These are phyloP conservation scores for Propithecus perrieri DNA, from an alignment of 2,797 vertebrate species.

Conservation along the genomic window DNA sequence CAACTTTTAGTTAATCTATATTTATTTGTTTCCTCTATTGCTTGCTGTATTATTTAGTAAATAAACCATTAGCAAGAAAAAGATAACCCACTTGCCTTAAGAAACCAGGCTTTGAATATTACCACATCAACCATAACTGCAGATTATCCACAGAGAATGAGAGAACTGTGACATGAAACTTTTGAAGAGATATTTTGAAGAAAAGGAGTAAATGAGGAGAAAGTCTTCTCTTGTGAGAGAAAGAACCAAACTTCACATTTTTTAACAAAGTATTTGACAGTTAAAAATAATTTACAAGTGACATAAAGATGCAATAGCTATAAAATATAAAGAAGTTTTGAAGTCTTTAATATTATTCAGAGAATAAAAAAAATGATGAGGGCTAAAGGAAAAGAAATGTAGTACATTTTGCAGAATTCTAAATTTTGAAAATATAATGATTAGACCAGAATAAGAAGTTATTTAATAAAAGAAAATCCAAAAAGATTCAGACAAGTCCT, in stretches of 20 bases:
- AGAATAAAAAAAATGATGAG: neutral
- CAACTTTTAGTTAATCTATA: conserved; percentile 47
- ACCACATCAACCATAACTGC: neutral
- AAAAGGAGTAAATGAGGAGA: neutral
- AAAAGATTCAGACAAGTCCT: neutral
- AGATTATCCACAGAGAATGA: neutral
- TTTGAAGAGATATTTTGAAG: neutral
- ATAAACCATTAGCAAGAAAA: conserved; percentile 34
- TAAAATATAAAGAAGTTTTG: neutral
- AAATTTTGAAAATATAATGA: neutral
- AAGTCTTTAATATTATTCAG: neutral
- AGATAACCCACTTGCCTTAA: neutral
- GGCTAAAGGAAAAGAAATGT: neutral
- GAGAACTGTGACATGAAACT: neutral
- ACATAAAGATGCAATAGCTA: neutral
- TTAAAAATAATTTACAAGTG: conserved; percentile 4
- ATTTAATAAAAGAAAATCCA: neutral
- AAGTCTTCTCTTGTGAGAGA: conserved; percentile 5
- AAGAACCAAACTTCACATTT: neutral
- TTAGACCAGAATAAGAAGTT: neutral
- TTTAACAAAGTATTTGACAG: neutral
- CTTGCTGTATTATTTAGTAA: conserved; percentile 22
- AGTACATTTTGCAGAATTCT: neutral
- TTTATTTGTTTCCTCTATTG: neutral
- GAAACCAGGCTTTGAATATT: neutral